Conservation (phyloP, 2,797 vertebrate species). For the Anisognathus igniventris region DNA sequence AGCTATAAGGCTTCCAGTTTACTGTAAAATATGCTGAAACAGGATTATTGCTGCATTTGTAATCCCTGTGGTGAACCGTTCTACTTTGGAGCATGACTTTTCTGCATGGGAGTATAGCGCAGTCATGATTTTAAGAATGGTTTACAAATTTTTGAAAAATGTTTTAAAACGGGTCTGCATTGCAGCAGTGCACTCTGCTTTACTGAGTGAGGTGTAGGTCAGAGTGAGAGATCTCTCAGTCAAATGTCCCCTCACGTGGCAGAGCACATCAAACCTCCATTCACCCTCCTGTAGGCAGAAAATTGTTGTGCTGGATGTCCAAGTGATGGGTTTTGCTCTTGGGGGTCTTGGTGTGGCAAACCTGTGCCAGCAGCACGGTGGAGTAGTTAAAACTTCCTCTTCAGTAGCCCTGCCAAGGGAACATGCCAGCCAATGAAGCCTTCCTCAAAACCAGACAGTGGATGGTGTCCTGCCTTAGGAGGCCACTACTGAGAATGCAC, state of each 20-base stretch:
- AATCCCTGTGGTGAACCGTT: background rate
- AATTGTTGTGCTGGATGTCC: background rate
- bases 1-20: background rate
- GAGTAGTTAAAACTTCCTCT: background rate
- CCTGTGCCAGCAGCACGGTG: background rate
- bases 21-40: background rate
- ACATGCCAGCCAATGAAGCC: background rate
- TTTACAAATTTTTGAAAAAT: background rate
- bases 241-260: rapidly evolving
- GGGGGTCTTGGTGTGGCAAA: background rate
- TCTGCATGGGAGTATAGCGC: background rate
- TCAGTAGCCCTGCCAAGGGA: background rate
- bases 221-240: background rate
- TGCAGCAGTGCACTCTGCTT: background rate
- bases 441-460: background rate
- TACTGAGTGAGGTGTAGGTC: background rate
- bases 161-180: background rate
- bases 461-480: background rate
- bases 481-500: background rate
- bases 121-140: background rate
- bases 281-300: background rate
- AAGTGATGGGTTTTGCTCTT: rapidly evolving
- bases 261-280: rapidly evolving
- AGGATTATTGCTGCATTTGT: background rate
- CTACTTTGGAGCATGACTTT: background rate